Evolutionary conservation across 2,888 invertebrate genomes (phyloP), one percentile per base, ranked within the genome.

Genomic region (Drosophila fungiperda): DNA sequence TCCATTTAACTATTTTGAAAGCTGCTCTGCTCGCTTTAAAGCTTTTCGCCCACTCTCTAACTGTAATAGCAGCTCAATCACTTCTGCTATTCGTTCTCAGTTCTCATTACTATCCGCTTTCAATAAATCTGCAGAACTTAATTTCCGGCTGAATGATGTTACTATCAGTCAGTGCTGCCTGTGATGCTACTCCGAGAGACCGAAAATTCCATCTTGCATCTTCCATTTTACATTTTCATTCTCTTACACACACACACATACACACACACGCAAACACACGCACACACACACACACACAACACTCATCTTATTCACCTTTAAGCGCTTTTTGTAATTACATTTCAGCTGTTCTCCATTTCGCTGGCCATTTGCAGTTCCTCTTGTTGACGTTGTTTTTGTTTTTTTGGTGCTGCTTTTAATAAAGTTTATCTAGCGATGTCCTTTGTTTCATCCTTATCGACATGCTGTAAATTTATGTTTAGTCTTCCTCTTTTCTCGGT

Each of bases 91-190:
- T 61, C 67, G 57, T 61, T 65, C 52, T 73, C 64, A 53, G 73
- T 80, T 76, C 83, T 87, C 88, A 84, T 90, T 89, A 87, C 90
- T 91, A 91, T 92, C 92, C 92, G 92, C 89, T 92, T 89, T 90
- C 91, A 92, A 92, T 92, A 92, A 91, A 92, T 92, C 91, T 91
- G 81, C 90, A 88, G 85, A 91, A 92, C 91, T 91, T 92, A 92
- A 92, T 92, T 92, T 92, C 92, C 91, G 92, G 88, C 90, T 83
- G 90, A 87, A 85, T 85, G 90, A 86, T 81, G 86, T 76, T 72
- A 72, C 75, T 64, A 73, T 64, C 79, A 75, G 64, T 61, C 78
- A 75, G 64, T 58, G 40, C 68, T 45, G 45, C 45, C 45, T 15
- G 45, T 23, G 45, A 3, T 45, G 45, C 23, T 45, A 7, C 45